Base-by-base conservation (phyloP, 2,888 invertebrate genomes). In the Amphipoea lucens region DNA sequence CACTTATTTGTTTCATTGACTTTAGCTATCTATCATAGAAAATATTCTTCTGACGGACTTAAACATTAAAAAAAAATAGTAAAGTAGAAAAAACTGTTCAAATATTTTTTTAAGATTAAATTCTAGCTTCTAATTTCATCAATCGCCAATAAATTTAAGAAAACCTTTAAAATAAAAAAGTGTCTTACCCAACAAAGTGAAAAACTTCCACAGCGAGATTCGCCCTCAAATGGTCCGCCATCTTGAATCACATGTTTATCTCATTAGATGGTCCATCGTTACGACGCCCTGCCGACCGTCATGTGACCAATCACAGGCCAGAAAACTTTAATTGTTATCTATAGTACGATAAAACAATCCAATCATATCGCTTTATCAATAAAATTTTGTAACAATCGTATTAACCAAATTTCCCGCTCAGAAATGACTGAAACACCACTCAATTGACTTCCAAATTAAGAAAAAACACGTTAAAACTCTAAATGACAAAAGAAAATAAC, bases 171-270 rank as follows among this genome's bases (percentile, higher is more conserved):
- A 90, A 87, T 75, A 65, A 54, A 48, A 70, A 72, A 79, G 54
- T 76, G 42, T 65, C 40, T 96, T 93, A 96, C 96, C 96, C 79
- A 71, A 54, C 79, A 71, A 54, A 82, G 69, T 75, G 84, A 84
- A 78, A 81, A 83, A 76, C 73, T 91, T 92, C 91, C 92, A 87
- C 86, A 81, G 84, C 85, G 76, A 88, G 86, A 92, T 93, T 93
- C 90, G 92, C 87, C 89, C 92, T 93, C 92, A 94, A 94, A 93
- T 90, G 89, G 89, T 87, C 91, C 93, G 96, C 96, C 96, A 96
- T 96, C 91, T 96, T 96, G 94, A 88, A 94, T 96, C 96, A 96
- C 96, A 94, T 96, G 96, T 94, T 94, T 92, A 93, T 94, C 92
- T 94, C 91, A 90, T 92, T 92, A 92, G 90, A 90, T 92, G 88